A percentile compares a stretch with the other conserved stretches of the same genome.
phyloP scores from a whole-genome alignment of 1,140 invertebrate genomes.

The Drosophila persimilis region DNA sequence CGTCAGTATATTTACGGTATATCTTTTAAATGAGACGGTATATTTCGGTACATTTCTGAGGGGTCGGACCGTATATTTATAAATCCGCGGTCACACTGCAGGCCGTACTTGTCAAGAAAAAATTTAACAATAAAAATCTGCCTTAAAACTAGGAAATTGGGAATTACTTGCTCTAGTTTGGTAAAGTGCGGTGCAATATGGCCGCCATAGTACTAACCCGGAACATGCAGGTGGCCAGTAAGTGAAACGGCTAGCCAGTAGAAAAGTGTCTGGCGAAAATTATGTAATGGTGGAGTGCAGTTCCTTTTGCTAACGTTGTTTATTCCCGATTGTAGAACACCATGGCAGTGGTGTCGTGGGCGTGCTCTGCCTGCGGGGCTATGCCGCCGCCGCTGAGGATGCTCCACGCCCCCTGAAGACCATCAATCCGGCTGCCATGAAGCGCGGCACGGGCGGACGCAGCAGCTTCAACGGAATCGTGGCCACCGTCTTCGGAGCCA shows the following conservation, averaged over 20 bases:
- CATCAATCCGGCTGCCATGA: slow-evolving; percentile 86
- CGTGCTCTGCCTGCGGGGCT: slow-evolving; percentile 68
- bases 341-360: slow-evolving; percentile 75
- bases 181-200: slow-evolving; percentile 49
- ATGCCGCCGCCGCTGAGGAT: slow-evolving; percentile 65
- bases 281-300: slow-evolving; percentile 56
- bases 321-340: slow-evolving; percentile 52
- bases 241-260: slow-evolving; percentile 27
- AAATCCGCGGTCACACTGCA: no score
- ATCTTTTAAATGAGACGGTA: no score
- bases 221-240: slow-evolving; percentile 78
- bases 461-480: slow-evolving; percentile 98
- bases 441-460: slow-evolving; percentile 95
- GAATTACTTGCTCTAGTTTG: slow-evolving; percentile 22
- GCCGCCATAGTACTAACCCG: slow-evolving; percentile 76
- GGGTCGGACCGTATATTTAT: no score
- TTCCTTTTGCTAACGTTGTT: slow-evolving; percentile 26
- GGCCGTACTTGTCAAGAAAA: no score
- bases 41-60: no score
- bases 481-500: slow-evolving; percentile 97
- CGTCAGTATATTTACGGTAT: no score
- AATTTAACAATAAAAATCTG: no score
- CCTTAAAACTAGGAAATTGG: slow-evolving; percentile 9
- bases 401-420: slow-evolving; percentile 71
- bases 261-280: slow-evolving; percentile 40